Percentiles rank a stretch among this genome's conserved stretches.
Evolutionary conservation across 2,113 vertebrate species (phyloP).

Genomic region (Saccopteryx bilineata): DNA sequence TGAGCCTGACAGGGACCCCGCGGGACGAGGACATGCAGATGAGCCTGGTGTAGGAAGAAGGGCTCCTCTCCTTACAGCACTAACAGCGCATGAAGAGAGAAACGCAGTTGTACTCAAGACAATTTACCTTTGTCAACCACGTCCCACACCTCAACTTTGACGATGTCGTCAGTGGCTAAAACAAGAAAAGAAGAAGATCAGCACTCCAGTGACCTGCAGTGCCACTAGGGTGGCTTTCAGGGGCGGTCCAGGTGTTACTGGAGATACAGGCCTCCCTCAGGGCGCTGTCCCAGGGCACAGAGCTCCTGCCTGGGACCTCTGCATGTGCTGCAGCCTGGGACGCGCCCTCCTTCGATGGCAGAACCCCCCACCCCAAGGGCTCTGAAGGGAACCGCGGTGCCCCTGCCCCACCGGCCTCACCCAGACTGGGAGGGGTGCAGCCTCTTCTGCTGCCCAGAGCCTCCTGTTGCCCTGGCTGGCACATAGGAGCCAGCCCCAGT

Average conservation of each 20-base stretch:
- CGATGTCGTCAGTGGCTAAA: constrained; percentile 97
- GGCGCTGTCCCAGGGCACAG: accelerated
- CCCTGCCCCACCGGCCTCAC: not conserved
- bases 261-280: not conserved
- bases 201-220: not conserved
- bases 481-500: accelerated
- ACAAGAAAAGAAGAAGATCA: constrained; percentile 55
- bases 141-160: constrained; percentile 99
- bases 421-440: accelerated
- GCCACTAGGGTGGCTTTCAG: not conserved
- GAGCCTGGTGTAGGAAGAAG: accelerated
- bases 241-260: accelerated
- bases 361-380: not conserved
- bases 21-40: not conserved
- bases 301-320: accelerated
- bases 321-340: accelerated
- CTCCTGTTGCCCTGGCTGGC: not conserved
- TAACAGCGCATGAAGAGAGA: accelerated
- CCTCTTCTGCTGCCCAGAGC: not conserved
- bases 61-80: not conserved
- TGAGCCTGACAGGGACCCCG: not conserved
- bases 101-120: accelerated
- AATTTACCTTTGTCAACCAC: constrained; percentile 98
- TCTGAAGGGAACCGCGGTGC: accelerated
- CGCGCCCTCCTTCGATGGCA: accelerated